A percentile compares a stretch with the other conserved stretches of the same genome.
These are phyloP conservation scores for Malurus elegans DNA, from an alignment of 2,113 vertebrate genomes.

Conservation along the genomic window DNA sequence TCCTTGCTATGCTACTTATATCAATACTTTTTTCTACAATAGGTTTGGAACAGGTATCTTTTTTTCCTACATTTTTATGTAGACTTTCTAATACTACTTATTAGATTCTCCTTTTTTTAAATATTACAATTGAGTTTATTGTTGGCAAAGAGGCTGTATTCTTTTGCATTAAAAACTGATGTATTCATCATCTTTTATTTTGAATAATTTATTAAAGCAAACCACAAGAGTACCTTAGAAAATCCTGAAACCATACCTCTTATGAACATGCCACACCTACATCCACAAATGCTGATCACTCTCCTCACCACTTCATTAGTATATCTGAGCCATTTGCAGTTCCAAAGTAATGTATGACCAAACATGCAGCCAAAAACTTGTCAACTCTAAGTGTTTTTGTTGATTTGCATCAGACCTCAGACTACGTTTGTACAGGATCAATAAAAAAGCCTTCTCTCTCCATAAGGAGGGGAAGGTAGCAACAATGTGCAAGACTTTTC, in stretches of 20 bases:
- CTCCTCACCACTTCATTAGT: background rate
- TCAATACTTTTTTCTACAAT: background rate
- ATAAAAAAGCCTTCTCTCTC: background rate
- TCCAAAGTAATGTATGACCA: background rate
- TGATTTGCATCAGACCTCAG: background rate
- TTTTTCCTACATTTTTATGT: background rate
- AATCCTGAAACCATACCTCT: background rate
- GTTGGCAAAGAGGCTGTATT: background rate
- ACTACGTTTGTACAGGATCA: rapidly evolving
- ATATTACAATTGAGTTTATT: background rate
- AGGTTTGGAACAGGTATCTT: background rate
- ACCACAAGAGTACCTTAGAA: background rate
- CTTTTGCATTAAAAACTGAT: background rate
- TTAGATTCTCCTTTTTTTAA: background rate
- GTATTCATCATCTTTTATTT: background rate
- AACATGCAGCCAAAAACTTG: background rate
- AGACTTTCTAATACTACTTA: background rate
- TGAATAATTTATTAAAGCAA: background rate
- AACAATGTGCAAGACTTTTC: background rate
- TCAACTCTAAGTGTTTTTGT: background rate
- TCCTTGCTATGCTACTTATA: background rate
- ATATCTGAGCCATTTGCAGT: background rate
- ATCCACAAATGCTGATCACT: background rate
- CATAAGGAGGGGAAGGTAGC: background rate
- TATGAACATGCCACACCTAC: background rate